Percentiles rank a stretch among this genome's conserved stretches.
These are phyloP conservation scores for Paguma larvata DNA, from an alignment of 2,797 vertebrate species.

Conservation along the genomic window DNA sequence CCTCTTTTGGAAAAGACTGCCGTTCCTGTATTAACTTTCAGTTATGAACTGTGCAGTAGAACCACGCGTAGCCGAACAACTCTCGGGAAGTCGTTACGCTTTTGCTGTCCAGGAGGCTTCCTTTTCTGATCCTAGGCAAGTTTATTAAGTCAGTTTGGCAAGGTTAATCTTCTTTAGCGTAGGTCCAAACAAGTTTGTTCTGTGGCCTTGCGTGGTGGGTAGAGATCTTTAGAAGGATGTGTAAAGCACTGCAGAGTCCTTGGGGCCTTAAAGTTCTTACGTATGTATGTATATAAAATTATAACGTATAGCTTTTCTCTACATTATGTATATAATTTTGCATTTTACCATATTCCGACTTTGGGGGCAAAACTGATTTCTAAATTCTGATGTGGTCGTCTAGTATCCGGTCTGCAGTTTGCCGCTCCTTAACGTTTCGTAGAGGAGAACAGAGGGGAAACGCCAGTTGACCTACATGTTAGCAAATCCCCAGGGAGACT, in stretches of 20 bases:
- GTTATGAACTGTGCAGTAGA: not conserved
- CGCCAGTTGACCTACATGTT: not conserved
- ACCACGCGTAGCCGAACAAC: not conserved
- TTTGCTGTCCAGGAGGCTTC: not conserved
- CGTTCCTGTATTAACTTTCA: not conserved
- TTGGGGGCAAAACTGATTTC: not conserved
- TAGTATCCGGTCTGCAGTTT: not conserved
- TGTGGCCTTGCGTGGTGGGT: not conserved
- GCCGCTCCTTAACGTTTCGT: not conserved
- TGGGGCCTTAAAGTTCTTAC: not conserved
- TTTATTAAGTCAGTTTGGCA: not conserved
- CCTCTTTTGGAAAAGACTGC: not conserved
- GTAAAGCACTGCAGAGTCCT: not conserved
- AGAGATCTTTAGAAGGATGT: not conserved
- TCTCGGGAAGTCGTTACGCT: not conserved
- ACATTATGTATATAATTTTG: not conserved
- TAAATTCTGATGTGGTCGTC: not conserved
- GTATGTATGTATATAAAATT: not conserved
- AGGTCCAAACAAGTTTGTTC: not conserved
- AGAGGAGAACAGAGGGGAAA: not conserved
- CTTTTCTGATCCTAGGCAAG: not conserved
- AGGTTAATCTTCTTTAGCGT: not conserved
- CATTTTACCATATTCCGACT: accelerated
- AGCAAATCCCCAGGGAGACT: no score
- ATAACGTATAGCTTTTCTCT: not conserved